Evolutionary conservation across 2,888 invertebrate species (phyloP), one percentile per base, ranked within the genome.

Genomic region (Myathropa florea): DNA sequence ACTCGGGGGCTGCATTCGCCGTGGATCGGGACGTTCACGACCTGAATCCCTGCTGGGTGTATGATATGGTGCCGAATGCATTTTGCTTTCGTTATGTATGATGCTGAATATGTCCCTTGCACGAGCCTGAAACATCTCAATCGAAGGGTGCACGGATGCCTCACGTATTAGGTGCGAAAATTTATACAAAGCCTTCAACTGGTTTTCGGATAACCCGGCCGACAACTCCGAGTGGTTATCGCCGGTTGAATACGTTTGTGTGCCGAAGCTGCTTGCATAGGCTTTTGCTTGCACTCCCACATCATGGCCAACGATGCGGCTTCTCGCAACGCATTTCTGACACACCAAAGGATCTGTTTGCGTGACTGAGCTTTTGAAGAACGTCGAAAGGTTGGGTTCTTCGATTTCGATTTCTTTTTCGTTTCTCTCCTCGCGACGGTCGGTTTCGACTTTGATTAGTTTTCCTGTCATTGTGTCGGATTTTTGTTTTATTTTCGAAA

Each of bases 161-260:
- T 75, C 75, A 10, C 86, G 78, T 46, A 86, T 82, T 7, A 86
- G 53, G 4, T 30, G 12, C 1, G 78, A 71, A 71, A 86, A 86
- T 46, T 65, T 36, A 36, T 59, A 61, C 10, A 86, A 26, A 1
- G 83, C 86, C n/a, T 71, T 73, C 14, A 83, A n/a, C 18, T 46
- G 46, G 18, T 7, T 18, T 7, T 46, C 46, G 7, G n/a, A 18
- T 4, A 46, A 18, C 1, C 46, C 46, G 7, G n/a, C 46, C 7
- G 46, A n/a, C 7, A 46, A 7, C 18, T 46, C 46, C 7, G 46
- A 23, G 6, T 65, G 26, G 0, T 57, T 65, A n/a, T 57, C 55
- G 0, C 24, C 57, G 7, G 14, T 57, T 14, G 57, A 57, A 12
- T 1, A 12, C 10, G 86, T 82, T 59, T 86, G 86, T 4, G 78